A percentile compares a stretch with the other conserved stretches of the same genome.
These are phyloP conservation scores for Vandiemenella viatica DNA, from an alignment of 2,888 invertebrate species.

Conservation along the genomic window DNA sequence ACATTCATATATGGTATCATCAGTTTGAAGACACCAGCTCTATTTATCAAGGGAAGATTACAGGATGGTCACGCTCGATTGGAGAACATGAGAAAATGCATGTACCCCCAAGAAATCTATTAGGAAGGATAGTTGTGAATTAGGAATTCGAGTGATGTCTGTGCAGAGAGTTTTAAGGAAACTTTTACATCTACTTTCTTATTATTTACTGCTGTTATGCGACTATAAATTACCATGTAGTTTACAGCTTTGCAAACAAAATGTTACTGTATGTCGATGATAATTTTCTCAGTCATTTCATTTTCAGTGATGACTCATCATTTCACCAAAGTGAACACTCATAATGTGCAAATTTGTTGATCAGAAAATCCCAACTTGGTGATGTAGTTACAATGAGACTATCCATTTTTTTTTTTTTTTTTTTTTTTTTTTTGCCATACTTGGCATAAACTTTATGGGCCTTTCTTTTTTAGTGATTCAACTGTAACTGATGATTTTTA, in stretches of 20 bases:
- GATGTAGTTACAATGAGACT: neutral
- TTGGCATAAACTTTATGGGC: neutral
- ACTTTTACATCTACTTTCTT: too few species aligned
- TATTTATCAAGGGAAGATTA: neutral
- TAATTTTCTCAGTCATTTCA: conserved; percentile 5
- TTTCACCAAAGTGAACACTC: neutral
- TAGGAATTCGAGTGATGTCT: neutral
- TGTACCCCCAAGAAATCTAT: neutral
- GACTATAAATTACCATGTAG: neutral
- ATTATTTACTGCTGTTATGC: neutral
- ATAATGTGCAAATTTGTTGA: neutral
- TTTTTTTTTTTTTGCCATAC: neutral
- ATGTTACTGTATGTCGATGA: conserved; percentile 6
- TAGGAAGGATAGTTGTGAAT: neutral
- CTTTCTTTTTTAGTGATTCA: neutral
- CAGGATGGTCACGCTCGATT: neutral
- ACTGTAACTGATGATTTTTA: neutral
- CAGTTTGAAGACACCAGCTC: neutral
- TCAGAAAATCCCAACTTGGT: neutral
- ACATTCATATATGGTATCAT: neutral
- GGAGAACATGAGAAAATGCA: neutral
- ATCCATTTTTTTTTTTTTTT: neutral
- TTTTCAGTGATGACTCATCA: conserved; percentile 7
- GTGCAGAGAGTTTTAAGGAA: neutral
- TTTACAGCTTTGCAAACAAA: neutral